Evolutionary conservation across 1,140 invertebrate species (phyloP).

Genomic region (Probaryconus sp.): DNA sequence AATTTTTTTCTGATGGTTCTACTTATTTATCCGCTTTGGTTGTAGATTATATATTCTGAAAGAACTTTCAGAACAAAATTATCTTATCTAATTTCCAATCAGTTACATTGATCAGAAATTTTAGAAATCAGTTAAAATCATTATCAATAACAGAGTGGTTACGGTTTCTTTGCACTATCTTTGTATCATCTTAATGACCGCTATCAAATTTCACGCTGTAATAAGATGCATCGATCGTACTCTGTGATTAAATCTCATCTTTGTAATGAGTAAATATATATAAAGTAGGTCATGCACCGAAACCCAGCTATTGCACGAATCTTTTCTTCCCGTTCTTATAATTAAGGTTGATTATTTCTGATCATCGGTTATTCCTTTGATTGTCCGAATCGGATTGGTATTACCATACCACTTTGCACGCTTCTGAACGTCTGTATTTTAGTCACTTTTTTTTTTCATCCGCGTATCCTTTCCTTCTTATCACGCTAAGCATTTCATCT

Average conservation of each 20-base stretch:
- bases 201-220: slow-evolving; percentile 57
- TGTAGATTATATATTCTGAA: no score
- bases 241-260: slow-evolving; percentile 55
- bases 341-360: slow-evolving; percentile 47
- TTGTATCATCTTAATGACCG: slow-evolving; percentile 37
- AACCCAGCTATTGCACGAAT: slow-evolving; percentile 15
- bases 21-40: no score
- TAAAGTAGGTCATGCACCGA: slow-evolving; percentile 45
- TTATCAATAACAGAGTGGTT: slow-evolving; percentile 43
- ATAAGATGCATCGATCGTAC: slow-evolving; percentile 57
- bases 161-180: slow-evolving; percentile 27
- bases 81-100: no score
- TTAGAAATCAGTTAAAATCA: slow-evolving; percentile 42
- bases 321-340: slow-evolving; percentile 37
- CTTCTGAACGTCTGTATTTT: not conserved
- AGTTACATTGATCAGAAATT: slow-evolving; percentile 2
- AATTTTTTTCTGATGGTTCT: no score
- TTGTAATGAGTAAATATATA: slow-evolving; percentile 60
- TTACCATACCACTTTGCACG: slow-evolving; percentile 35
- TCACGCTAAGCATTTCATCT: no score
- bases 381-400: slow-evolving; percentile 22
- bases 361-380: slow-evolving; percentile 44
- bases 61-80: no score
- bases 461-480: no score
- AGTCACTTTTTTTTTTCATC: no score